A percentile compares a stretch with the other conserved stretches of the same genome.
phyloP scores from a whole-genome alignment of 2,888 invertebrate genomes.

The Zygogramma bicolorata region DNA sequence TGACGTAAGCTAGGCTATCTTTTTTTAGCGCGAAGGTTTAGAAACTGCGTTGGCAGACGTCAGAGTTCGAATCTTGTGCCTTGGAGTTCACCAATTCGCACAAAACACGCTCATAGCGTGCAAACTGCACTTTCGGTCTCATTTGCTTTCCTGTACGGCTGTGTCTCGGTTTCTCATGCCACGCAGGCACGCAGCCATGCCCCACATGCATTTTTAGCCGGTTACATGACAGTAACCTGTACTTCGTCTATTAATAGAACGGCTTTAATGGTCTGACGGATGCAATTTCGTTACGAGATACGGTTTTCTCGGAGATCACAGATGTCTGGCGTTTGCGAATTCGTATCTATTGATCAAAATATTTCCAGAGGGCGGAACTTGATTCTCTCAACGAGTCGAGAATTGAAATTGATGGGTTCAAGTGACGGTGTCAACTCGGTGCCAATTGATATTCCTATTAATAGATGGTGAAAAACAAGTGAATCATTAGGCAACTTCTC shows the following conservation, averaged over 20 bases:
- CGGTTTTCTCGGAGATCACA: background rate
- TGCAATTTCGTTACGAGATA: constrained; percentile 4
- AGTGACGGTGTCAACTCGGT: constrained; percentile 1
- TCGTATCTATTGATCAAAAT: background rate
- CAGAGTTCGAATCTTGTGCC: constrained; percentile 22
- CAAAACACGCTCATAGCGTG: background rate
- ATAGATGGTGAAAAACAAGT: background rate
- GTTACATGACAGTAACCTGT: constrained; percentile 21
- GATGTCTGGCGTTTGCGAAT: background rate
- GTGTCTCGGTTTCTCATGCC: constrained; percentile 8
- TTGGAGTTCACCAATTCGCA: constrained; percentile 10
- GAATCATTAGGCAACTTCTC: background rate
- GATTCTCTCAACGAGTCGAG: background rate
- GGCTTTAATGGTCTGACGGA: background rate
- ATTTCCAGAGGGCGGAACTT: background rate
- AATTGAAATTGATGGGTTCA: constrained; percentile 5
- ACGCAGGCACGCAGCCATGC: background rate
- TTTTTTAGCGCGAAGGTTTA: constrained; percentile 8
- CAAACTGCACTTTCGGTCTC: constrained; percentile 26
- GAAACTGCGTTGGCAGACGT: background rate
- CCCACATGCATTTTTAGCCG: background rate
- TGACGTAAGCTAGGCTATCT: constrained; percentile 32
- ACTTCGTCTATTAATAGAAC: constrained; percentile 23
- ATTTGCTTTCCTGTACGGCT: constrained; percentile 1
- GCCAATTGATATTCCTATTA: background rate